Evolutionary conservation across 2,888 invertebrate species (phyloP).

Genomic region (Cyclophora punctaria): DNA sequence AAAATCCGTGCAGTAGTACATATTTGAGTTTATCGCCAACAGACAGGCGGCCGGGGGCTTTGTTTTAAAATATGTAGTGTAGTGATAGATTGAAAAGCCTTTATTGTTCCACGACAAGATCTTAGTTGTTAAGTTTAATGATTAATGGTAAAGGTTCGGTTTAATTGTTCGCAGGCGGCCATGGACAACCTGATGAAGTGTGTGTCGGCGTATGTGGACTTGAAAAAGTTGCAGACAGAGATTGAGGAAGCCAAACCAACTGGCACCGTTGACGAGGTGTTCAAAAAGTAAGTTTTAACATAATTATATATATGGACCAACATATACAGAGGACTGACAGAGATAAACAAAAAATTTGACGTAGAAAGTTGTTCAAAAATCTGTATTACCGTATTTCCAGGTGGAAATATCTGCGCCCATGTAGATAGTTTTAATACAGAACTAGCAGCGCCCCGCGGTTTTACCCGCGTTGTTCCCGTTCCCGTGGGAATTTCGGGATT

Average conservation of each 20-base stretch:
- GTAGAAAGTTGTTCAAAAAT: background rate
- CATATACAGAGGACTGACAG: background rate
- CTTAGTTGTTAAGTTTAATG: background rate
- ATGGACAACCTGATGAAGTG: constrained; percentile 67
- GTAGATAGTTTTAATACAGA: background rate
- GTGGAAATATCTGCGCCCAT: background rate
- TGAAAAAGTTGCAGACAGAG: constrained; percentile 75
- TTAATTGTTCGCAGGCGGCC: constrained; percentile 47
- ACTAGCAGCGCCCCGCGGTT: too few relatives aligned
- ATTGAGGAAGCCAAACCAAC: constrained; percentile 81
- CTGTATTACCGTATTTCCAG: background rate
- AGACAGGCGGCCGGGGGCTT: too few relatives aligned
- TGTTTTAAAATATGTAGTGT: too few relatives aligned
- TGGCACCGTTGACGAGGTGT: constrained; percentile 81
- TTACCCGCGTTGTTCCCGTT: too few relatives aligned
- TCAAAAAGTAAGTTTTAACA: constrained; percentile 74
- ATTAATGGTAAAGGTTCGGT: background rate
- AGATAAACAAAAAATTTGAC: too few relatives aligned
- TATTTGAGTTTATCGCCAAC: too few relatives aligned
- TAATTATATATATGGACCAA: background rate
- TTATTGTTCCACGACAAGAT: background rate
- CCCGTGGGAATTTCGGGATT: too few relatives aligned
- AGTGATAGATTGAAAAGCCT: background rate
- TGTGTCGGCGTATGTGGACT: constrained; percentile 73
- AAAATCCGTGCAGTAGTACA: too few relatives aligned